Evolutionary conservation across 1,140 invertebrate species (phyloP), one percentile per base, ranked within the genome.

Genomic region (Scaptodrosophila lebanonensis): DNA sequence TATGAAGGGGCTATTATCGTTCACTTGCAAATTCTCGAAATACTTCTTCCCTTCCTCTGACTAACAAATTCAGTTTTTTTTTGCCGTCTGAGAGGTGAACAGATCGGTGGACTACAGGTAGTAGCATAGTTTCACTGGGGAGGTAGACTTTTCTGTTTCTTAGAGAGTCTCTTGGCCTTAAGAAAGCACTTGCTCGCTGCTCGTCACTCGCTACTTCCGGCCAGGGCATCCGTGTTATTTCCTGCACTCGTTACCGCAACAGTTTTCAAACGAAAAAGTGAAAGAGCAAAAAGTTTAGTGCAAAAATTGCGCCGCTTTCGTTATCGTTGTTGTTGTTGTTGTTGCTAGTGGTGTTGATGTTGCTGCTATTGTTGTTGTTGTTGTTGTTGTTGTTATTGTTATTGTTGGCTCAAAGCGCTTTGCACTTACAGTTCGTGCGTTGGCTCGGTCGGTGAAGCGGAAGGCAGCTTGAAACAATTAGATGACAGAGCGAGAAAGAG

Each of bases 361-460:
- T n/a, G n/a, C n/a, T n/a, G n/a, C 4, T 12, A 2, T 22, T 52
- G n/a, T 16, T 30, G 47, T 51, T 44, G 25, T 29, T 20, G 27
- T 13, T 38, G 36, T 42, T 27, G 57, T 16, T 42, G 27, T 32
- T 39, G 16, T 22, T 50, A 7, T 30, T 47, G 30, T 30, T 65
- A 36, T 33, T 64, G 45, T 35, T 57, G 57, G 7, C 39, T 53
- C 36, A 66, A 72, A 72, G 58, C 50, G 72, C 38, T 77, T 77
- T 77, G 72, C 72, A 76, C 67, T 77, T 76, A 67, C 71, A 76
- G 72, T 72, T 77, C 57, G 72, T 59, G 66, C 59, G 66, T 66
- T 63, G 17, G 66, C 51, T 47, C 47, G 47, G 43, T 50, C 48
- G 61, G 33, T 70, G 72, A 76, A 77, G 72, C 63, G 66, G 53